Evolutionary conservation across 2,797 vertebrate species (phyloP).

Genomic region (Dromococcyx pavoninus): DNA sequence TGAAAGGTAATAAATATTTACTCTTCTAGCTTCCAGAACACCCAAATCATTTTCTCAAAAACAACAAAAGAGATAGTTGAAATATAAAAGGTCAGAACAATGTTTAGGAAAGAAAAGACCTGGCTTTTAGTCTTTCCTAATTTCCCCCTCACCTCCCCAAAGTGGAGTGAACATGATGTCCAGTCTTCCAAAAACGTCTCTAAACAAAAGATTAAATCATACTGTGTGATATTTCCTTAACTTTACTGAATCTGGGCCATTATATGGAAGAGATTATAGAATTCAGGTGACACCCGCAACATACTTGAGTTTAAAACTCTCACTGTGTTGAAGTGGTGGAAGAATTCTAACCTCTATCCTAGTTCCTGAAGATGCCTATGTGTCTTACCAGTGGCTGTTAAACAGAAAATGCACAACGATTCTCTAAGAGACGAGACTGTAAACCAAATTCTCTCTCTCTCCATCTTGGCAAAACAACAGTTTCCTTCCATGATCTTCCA

Average conservation of each 20-base stretch:
- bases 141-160: neutral
- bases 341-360: neutral
- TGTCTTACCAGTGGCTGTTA: neutral
- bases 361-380: neutral
- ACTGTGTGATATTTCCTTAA: neutral
- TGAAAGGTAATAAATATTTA: neutral
- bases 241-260: neutral
- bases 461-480: neutral
- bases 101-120: neutral
- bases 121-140: neutral
- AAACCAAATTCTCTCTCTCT: neutral
- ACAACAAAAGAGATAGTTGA: fast-evolving
- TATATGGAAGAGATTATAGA: neutral
- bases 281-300: neutral
- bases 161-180: neutral
- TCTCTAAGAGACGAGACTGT: neutral
- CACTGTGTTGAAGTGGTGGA: neutral
- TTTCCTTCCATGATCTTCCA: neutral
- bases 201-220: neutral
- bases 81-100: neutral
- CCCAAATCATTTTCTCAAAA: neutral
- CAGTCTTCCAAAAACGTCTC: neutral
- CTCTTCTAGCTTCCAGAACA: neutral
- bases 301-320: fast-evolving
- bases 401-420: neutral